A percentile compares a stretch with the other conserved stretches of the same genome.
Conservation (phyloP, 2,113 vertebrate genomes). For the Bombycilla garrulus region DNA sequence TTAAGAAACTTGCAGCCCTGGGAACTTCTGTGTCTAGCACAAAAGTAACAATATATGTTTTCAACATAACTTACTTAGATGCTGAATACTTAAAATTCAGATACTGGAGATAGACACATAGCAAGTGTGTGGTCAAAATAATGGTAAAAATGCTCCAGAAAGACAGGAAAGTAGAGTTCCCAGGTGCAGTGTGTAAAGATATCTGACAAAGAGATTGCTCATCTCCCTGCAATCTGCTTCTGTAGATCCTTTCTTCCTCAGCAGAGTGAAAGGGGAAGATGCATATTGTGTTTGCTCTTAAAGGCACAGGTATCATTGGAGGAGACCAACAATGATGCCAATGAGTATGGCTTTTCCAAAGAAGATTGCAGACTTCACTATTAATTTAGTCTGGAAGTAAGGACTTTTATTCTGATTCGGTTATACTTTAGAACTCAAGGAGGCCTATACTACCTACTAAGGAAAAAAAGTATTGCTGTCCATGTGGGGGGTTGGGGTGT, state of each 20-base stretch:
- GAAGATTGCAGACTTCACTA: fast-evolving
- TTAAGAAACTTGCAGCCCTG: background rate
- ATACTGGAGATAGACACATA: background rate
- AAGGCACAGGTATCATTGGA: background rate
- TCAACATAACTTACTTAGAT: background rate
- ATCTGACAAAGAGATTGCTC: background rate
- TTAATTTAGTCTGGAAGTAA: background rate
- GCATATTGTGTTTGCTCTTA: background rate
- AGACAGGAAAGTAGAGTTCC: background rate
- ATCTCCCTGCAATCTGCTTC: background rate
- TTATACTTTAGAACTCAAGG: background rate
- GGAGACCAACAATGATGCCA: background rate
- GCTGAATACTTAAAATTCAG: background rate
- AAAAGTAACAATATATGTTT: background rate
- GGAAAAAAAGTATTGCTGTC: background rate
- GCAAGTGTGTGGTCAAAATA: background rate
- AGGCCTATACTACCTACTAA: background rate
- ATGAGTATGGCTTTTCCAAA: background rate
- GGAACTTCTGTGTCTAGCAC: background rate
- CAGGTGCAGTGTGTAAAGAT: background rate
- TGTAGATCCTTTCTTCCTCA: background rate
- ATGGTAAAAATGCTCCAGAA: background rate
- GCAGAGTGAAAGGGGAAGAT: background rate
- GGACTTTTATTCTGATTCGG: background rate
- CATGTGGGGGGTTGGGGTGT: too few relatives aligned